These are phyloP conservation scores for Myripristis jacobus DNA, from an alignment of 2,797 vertebrate genomes.

Conservation along the genomic window DNA sequence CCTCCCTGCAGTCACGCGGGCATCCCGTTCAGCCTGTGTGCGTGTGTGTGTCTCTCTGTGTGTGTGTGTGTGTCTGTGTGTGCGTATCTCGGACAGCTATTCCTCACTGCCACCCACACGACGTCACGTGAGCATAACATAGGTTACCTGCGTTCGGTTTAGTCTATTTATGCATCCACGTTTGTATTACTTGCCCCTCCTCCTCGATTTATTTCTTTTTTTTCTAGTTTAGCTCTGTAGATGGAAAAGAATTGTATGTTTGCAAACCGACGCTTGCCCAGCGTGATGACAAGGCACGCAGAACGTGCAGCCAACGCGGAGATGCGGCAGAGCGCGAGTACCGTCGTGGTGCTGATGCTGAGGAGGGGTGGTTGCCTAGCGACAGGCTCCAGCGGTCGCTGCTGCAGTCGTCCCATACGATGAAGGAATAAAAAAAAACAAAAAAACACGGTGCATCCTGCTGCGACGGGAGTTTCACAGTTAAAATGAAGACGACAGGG, in stretches of 20 bases:
- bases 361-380: slow-evolving; percentile 78
- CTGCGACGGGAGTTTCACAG: neutral
- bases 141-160: neutral
- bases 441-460: neutral
- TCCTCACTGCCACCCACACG: slow-evolving; percentile 64
- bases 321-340: slow-evolving; percentile 72
- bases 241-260: slow-evolving; percentile 48
- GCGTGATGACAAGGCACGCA: slow-evolving; percentile 82
- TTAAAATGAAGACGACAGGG: slow-evolving; percentile 5
- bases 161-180: neutral
- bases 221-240: slow-evolving; percentile 23
- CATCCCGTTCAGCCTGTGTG: slow-evolving; percentile 78
- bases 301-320: slow-evolving; percentile 58
- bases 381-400: slow-evolving; percentile 58
- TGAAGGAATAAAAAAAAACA: neutral
- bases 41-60: slow-evolving; percentile 24
- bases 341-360: slow-evolving; percentile 83
- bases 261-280: slow-evolving; percentile 73
- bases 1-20: slow-evolving; percentile 86
- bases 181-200: slow-evolving; percentile 22
- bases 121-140: slow-evolving; percentile 67
- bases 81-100: slow-evolving; percentile 69
- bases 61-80: slow-evolving; percentile 31
- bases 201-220: slow-evolving; percentile 9
- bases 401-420: slow-evolving; percentile 56